Base-by-base conservation (phyloP, 2,888 invertebrate genomes). In the Tetranychus piercei region DNA sequence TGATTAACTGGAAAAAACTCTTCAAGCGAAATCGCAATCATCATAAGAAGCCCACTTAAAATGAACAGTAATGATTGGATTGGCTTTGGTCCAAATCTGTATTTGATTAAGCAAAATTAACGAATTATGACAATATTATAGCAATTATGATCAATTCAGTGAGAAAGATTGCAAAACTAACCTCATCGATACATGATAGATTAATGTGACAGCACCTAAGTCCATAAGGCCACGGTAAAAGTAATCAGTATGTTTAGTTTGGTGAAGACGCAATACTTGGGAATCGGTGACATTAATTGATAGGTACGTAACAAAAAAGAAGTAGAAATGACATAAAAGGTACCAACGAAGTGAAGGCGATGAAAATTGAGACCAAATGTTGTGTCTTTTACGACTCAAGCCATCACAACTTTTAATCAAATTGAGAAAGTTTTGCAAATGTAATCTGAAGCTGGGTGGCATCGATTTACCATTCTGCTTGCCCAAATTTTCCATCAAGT, bases 121-220 rank as follows among this genome's bases (percentile, higher is more conserved):
- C 9, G 9, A 7, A 23, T 69, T 5, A n/a, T 67, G 1, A 23
- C 20, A 23, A 67, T 22, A 4, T 6, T 3, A 34, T 1, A 9
- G 11, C 20, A 69, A 23, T 23, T 22, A 69, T 11, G 20, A 5
- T 7, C 22, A 23, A 2, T 69, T 22, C 5, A 65, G n/a, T 65
- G 65, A 3, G 4, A 18, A 65, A 65, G 6, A 1, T 18, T 0
- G 65, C 4, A 71, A 1, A 15, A 44, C 64, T 71, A 74, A 78
- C 78, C 78, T 77, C 34, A 75, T 70, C 44, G 77, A 76, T 55
- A 78, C 75, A 71, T 78, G 76, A 65, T 78, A 78, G 15, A 77
- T 22, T n/a, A 78, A 23, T 65, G 78, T 78, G 22, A 77, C 70
- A 9, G 76, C 69, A 44, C 78, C 78, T 1, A 76, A 73, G 45